Conservation (phyloP, 2,797 vertebrate genomes). For the Sebastes itinus region DNA sequence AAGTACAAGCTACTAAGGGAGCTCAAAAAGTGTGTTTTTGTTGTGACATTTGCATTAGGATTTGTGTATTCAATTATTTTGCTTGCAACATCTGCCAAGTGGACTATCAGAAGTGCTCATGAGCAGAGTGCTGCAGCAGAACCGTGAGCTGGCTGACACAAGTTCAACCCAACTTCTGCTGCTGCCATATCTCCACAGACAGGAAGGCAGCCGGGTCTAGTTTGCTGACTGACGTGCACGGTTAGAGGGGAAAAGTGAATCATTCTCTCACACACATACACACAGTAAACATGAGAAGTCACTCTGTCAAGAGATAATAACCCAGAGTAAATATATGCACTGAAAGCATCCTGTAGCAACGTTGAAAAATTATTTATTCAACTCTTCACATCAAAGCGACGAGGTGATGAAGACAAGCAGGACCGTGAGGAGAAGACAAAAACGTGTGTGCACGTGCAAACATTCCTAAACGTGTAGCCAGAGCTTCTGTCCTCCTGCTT, state of each 20-base stretch:
- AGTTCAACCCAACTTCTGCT: conserved; percentile 69
- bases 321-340: not conserved
- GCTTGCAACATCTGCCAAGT: not conserved
- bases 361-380: not conserved
- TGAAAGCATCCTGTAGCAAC: not conserved
- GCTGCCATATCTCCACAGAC: conserved; percentile 13
- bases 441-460: conserved; percentile 12
- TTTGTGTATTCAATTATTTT: not conserved
- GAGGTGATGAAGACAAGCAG: not conserved
- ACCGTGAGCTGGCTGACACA: conserved; percentile 16
- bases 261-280: conserved; percentile 5
- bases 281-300: not conserved
- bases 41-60: not conserved
- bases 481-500: conserved; percentile 44
- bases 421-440: not conserved
- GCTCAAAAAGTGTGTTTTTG: not conserved
- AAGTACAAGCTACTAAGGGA: not conserved
- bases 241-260: not conserved
- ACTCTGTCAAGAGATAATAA: not conserved
- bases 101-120: not conserved
- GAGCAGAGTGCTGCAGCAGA: conserved; percentile 27
- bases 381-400: not conserved
- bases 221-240: not conserved
- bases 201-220: not conserved
- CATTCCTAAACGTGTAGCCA: conserved; percentile 5